Evolutionary conservation across 2,113 vertebrate genomes (phyloP).

Genomic region (Chaenocephalus aceratus): DNA sequence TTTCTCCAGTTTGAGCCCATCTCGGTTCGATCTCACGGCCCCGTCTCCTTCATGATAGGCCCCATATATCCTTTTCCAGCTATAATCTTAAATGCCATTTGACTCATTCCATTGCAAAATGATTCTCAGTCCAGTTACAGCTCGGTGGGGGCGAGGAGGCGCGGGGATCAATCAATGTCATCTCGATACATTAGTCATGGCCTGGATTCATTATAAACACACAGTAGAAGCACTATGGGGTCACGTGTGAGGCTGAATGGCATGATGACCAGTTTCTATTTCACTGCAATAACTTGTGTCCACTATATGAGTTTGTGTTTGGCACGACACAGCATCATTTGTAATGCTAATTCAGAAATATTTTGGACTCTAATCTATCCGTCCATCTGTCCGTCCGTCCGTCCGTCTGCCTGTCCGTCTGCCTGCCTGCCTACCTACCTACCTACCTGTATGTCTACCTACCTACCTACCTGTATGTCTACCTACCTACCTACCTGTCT

Average conservation of each 20-base stretch:
- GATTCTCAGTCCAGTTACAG: slow-evolving; percentile 62
- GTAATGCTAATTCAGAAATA: too few species aligned
- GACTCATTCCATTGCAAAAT: slow-evolving; percentile 70
- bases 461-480: too few species aligned
- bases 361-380: too few species aligned
- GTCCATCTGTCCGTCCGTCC: too few species aligned
- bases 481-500: too few species aligned
- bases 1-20: slow-evolving; percentile 77
- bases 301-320: too few species aligned
- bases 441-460: too few species aligned
- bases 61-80: slow-evolving; percentile 71
- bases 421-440: too few species aligned
- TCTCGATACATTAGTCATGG: slow-evolving; percentile 49
- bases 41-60: slow-evolving; percentile 64
- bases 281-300: not conserved
- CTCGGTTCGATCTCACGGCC: slow-evolving; percentile 71
- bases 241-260: not conserved
- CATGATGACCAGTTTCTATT: slow-evolving; percentile 15
- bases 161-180: slow-evolving; percentile 57
- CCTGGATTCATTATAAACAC: slow-evolving; percentile 21
- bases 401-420: too few species aligned
- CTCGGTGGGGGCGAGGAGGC: slow-evolving; percentile 35
- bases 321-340: too few species aligned
- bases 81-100: slow-evolving; percentile 55
- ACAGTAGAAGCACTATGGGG: too few species aligned